Evolutionary conservation across 2,113 vertebrate species (phyloP), one percentile per base, ranked within the genome.

Genomic region (Pithys albifrons): DNA sequence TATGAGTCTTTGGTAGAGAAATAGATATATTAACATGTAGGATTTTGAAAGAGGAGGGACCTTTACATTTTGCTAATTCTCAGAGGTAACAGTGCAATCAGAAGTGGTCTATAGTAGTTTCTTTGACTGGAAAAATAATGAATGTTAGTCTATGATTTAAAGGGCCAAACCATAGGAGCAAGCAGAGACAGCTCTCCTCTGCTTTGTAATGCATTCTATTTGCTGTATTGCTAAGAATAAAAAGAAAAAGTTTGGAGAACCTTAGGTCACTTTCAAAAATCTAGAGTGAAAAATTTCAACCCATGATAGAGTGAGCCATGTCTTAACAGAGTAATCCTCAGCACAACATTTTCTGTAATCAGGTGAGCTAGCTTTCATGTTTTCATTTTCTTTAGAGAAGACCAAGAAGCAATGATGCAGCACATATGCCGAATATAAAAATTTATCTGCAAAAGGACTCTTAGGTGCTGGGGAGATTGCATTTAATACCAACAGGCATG

Each of bases 121-220:
- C 71, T 69, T 4, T 0, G 65, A 10, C 6, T 43, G 14, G 8
- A 0, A 4, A 7, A 9, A 35, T 54, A 71, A 29, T 41, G 14
- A 62, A 43, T 22, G 12, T 39, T 48, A 52, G 37, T 3, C 12
- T 16, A 35, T 15, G 10, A 5, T 91, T 75, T 85, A 67, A 85
- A 67, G 22, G 22, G 14, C 3, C 19, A 87, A 85, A 70, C 4
- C 3, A 12, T 14, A 77, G 10, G 6, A 49, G 1, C 25, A 13
- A 64, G 7, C 13, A 5, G 19, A 69, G 24, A 61, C 19, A 65
- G 10, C 14, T 13, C 39, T 72, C 16, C 17, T 69, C 24, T 7
- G 7, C 16, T 76, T 88, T n/a, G 15, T 28, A 57, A 41, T 31
- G 37, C 3, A 19, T 71, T 75, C 10, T 64, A 3, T 27, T 79